Conservation (phyloP, 2,113 vertebrate species). For the Pungitius pungitius region DNA sequence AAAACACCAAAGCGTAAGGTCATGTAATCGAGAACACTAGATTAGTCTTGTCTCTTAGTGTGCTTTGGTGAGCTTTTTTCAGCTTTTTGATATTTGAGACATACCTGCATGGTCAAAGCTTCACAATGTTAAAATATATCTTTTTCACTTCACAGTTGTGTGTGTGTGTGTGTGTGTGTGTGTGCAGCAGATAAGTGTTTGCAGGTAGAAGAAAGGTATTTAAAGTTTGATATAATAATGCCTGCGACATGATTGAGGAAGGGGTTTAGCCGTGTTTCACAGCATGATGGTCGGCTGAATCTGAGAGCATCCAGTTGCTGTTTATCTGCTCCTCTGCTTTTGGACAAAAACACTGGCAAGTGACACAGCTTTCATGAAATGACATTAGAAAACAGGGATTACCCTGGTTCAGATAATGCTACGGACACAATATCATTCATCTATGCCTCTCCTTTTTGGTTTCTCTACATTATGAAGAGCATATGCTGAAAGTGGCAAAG, state of each 20-base stretch:
- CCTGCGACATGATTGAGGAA: constrained; percentile 52
- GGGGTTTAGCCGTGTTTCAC: constrained; percentile 60
- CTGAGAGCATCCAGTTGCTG: constrained; percentile 45
- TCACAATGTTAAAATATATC: neutral
- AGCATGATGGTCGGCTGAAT: constrained; percentile 55
- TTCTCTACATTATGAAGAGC: constrained; percentile 12
- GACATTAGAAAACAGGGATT: constrained; percentile 57
- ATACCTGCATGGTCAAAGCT: constrained; percentile 14
- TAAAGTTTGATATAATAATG: constrained; percentile 48
- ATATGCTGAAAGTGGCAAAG: neutral
- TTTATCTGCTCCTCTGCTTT: constrained; percentile 52
- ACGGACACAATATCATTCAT: constrained; percentile 29
- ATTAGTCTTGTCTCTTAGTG: neutral
- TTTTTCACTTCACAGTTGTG: neutral
- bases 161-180: neutral
- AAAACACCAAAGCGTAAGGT: constrained; percentile 13
- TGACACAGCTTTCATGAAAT: constrained; percentile 52
- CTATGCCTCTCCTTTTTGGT: constrained; percentile 28
- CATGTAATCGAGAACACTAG: constrained; percentile 21
- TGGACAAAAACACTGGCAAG: constrained; percentile 52
- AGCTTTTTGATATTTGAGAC: constrained; percentile 7
- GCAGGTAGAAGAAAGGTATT: constrained; percentile 26
- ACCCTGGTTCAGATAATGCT: constrained; percentile 47
- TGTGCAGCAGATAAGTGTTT: neutral
- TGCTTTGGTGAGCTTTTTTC: constrained; percentile 17